A percentile compares a stretch with the other conserved stretches of the same genome.
phyloP scores from a whole-genome alignment of 2,888 invertebrate genomes.

The Orgyia antiqua region DNA sequence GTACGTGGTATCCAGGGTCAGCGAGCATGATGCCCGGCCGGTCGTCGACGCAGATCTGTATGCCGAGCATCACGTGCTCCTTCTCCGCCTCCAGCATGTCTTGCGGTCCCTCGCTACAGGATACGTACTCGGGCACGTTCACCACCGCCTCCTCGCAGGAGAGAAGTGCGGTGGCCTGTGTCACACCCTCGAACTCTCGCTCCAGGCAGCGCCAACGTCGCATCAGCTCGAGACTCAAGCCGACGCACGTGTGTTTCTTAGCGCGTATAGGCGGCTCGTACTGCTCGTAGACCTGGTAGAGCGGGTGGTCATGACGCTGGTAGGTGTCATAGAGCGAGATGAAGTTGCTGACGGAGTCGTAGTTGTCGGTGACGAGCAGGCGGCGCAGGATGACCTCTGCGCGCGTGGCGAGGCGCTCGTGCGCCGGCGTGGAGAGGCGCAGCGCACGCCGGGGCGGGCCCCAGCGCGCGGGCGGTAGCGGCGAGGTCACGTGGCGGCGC shows the following conservation, averaged over 20 bases:
- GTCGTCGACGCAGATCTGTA: constrained; percentile 84
- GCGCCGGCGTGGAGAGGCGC: constrained; percentile 69
- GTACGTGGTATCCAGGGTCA: constrained; percentile 95
- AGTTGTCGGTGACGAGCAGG: constrained; percentile 90
- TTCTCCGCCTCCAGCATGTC: constrained; percentile 85
- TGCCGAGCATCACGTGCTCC: constrained; percentile 91
- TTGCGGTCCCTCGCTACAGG: constrained; percentile 74
- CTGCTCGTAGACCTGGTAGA: constrained; percentile 85
- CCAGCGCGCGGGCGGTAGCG: constrained; percentile 83
- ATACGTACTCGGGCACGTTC: constrained; percentile 76
- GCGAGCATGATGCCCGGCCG: constrained; percentile 88
- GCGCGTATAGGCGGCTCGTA: constrained; percentile 88
- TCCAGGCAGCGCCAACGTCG: constrained; percentile 80
- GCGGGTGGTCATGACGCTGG: constrained; percentile 75
- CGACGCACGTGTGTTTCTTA: constrained; percentile 92
- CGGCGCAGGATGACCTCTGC: constrained; percentile 89
- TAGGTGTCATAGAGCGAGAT: constrained; percentile 82
- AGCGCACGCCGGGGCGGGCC: constrained; percentile 37
- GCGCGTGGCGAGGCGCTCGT: constrained; percentile 87
- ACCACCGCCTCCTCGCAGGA: constrained; percentile 93
- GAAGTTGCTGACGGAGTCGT: constrained; percentile 93
- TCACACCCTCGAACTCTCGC: constrained; percentile 81
- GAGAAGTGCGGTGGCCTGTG: constrained; percentile 79
- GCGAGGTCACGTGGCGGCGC: constrained; percentile 79
- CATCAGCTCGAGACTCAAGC: constrained; percentile 85